Conservation (phyloP, 2,113 vertebrate species). For the Actenoides lindsayi region DNA sequence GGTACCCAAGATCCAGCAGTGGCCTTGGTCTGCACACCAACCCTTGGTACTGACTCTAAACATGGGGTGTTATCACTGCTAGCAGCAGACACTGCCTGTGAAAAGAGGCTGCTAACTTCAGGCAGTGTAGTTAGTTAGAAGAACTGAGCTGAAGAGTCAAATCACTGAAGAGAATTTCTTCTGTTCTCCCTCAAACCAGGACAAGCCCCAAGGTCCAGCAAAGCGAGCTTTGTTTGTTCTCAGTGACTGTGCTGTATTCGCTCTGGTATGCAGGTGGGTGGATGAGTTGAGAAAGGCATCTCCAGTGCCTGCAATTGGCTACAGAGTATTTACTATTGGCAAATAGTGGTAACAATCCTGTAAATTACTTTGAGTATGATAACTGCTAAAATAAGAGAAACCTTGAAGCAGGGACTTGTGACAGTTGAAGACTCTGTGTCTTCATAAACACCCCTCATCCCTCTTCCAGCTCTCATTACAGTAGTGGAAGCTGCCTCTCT, state of each 20-base stretch:
- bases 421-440: not conserved
- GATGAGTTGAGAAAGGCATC: not conserved
- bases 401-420: not conserved
- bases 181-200: too few relatives aligned
- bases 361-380: not conserved
- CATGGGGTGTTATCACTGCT: too few relatives aligned
- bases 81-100: too few relatives aligned
- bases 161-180: too few relatives aligned
- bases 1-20: too few relatives aligned
- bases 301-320: not conserved
- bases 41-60: too few relatives aligned
- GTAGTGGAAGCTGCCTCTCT: not conserved
- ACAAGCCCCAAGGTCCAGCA: not conserved
- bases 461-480: not conserved
- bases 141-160: too few relatives aligned
- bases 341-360: not conserved
- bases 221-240: not conserved
- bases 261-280: not conserved
- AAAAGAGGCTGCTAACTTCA: too few relatives aligned
- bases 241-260: accelerated
- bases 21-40: too few relatives aligned
- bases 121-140: too few relatives aligned
- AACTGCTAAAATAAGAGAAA: not conserved
- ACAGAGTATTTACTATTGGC: not conserved
- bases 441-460: not conserved